Evolutionary conservation across 2,797 vertebrate genomes (phyloP).

Genomic region (Acomys russatus): DNA sequence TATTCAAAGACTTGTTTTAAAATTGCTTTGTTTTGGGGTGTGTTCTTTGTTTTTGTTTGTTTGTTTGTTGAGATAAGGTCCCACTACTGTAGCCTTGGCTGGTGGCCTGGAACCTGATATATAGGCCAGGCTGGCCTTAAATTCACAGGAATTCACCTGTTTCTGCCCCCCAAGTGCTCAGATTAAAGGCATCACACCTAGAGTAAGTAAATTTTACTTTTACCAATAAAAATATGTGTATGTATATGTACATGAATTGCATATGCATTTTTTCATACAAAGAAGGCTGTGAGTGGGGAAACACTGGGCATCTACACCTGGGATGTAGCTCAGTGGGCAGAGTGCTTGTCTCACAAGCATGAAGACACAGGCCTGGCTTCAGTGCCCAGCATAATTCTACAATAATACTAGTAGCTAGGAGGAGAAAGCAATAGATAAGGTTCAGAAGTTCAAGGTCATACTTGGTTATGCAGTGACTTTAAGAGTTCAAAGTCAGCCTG

Average conservation of each 20-base stretch:
- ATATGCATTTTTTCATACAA: not conserved
- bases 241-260: not conserved
- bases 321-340: not conserved
- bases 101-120: not conserved
- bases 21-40: not conserved
- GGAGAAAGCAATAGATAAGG: not conserved
- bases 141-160: not conserved
- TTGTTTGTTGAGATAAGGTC: not conserved
- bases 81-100: not conserved
- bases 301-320: not conserved
- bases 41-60: not conserved
- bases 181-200: not conserved
- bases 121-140: not conserved
- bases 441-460: not conserved
- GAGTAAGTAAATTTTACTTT: not conserved
- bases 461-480: not conserved
- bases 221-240: not conserved
- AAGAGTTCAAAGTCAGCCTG: not conserved
- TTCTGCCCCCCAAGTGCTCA: not conserved
- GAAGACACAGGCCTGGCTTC: not conserved
- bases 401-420: not conserved
- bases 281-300: not conserved
- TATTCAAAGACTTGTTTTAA: not conserved
- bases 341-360: not conserved
- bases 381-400: not conserved